These are phyloP conservation scores for Rhagoletis zephyria DNA, from an alignment of 1,140 invertebrate genomes.

Conservation along the genomic window DNA sequence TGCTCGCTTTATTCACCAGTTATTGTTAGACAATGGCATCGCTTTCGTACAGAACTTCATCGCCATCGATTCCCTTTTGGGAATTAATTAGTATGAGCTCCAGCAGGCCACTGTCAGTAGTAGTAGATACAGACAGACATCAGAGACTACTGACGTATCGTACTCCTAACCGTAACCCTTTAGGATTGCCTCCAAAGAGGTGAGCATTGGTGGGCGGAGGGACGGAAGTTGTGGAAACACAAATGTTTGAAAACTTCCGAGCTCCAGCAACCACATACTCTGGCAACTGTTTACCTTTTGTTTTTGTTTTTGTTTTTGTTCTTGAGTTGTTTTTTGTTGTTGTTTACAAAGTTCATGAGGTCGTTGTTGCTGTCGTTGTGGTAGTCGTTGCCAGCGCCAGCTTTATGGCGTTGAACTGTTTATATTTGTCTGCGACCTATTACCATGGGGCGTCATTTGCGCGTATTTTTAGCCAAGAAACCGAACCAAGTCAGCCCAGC, in stretches of 20 bases:
- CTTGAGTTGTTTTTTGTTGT: conserved; percentile 30
- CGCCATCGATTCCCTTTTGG: conserved; percentile 44
- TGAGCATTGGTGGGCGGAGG: background rate
- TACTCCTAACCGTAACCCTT: conserved; percentile 4
- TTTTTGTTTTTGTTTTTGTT: conserved; percentile 38
- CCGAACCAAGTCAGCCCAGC: conserved; percentile 2
- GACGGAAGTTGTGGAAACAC: background rate
- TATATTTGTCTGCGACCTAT: conserved; percentile 53
- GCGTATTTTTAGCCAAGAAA: conserved; percentile 47
- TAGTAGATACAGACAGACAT: conserved; percentile 17
- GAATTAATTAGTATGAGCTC: conserved; percentile 54
- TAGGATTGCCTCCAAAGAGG: background rate
- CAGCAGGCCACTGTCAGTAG: background rate
- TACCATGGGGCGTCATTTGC: conserved; percentile 52
- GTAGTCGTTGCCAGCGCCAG: conserved; percentile 25
- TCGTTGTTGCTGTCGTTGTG: conserved; percentile 35
- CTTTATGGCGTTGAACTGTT: background rate
- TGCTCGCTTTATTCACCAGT: background rate
- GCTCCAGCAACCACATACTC: conserved; percentile 11
- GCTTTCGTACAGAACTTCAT: background rate
- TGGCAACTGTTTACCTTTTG: conserved; percentile 22
- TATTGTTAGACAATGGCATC: background rate
- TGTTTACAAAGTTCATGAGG: background rate
- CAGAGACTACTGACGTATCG: background rate
- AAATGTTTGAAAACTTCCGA: conserved; percentile 31